phyloP scores from a whole-genome alignment of 1,140 invertebrate genomes.

The Palaemon carinicauda region DNA sequence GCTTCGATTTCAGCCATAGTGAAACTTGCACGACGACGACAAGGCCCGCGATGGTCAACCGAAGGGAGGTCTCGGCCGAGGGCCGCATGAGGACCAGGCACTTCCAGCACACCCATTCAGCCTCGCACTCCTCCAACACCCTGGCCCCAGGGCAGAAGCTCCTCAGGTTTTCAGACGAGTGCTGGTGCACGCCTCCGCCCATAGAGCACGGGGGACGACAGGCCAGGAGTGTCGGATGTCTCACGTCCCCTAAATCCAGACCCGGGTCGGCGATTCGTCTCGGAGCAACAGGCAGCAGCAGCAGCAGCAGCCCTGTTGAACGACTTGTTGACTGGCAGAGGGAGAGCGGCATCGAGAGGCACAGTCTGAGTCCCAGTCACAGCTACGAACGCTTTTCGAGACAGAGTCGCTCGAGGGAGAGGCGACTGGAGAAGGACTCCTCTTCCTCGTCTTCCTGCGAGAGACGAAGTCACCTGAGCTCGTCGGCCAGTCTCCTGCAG shows the following conservation, averaged over 20 bases:
- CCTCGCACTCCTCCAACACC: neutral
- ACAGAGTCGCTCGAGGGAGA: slow-evolving; percentile 42
- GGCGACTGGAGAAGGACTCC: slow-evolving; percentile 21
- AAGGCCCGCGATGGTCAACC: neutral
- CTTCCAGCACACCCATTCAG: slow-evolving; percentile 38
- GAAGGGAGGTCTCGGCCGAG: slow-evolving; percentile 43
- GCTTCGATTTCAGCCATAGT: slow-evolving; percentile 32
- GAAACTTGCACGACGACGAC: neutral
- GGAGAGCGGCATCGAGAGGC: slow-evolving; percentile 19
- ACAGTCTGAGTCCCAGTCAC: slow-evolving; percentile 15
- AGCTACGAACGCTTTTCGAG: slow-evolving; percentile 22
- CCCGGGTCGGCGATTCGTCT: slow-evolving; percentile 30
- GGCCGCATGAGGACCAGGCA: slow-evolving; percentile 17
- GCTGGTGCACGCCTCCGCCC: slow-evolving; percentile 27
- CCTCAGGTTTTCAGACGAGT: slow-evolving; percentile 46
- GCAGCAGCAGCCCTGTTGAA: slow-evolving; percentile 25
- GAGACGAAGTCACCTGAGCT: slow-evolving; percentile 26
- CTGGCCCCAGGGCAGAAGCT: slow-evolving; percentile 44
- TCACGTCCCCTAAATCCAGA: slow-evolving; percentile 33
- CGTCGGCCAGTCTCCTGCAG: slow-evolving; percentile 43
- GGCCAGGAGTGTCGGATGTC: neutral
- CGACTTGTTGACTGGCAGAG: slow-evolving; percentile 40
- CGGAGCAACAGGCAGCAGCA: neutral
- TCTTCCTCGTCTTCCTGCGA: slow-evolving; percentile 13
- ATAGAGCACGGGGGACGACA: slow-evolving; percentile 4